Conservation (phyloP, 2,113 vertebrate species). For the Callipepla californica region DNA sequence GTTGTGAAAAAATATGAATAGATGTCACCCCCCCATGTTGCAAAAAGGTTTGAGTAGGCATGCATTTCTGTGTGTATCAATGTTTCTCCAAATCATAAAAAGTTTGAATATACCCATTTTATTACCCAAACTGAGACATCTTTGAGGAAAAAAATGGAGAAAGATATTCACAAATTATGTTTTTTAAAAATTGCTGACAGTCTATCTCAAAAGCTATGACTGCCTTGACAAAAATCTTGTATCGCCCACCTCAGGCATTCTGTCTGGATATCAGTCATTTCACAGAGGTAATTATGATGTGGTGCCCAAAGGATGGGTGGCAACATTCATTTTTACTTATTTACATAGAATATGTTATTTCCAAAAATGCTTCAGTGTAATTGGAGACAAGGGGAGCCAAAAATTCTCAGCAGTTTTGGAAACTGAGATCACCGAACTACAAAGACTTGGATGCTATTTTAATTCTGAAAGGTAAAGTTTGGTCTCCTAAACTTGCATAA, state of each 20-base stretch:
- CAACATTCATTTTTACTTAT: background rate
- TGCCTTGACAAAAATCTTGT: constrained; percentile 2
- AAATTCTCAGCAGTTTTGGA: constrained; percentile 35
- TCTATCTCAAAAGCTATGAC: background rate
- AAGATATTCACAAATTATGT: background rate
- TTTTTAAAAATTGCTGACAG: background rate
- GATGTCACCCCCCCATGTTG: background rate
- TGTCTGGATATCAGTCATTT: constrained; percentile 22
- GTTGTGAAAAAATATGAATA: background rate
- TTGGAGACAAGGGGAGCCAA: background rate
- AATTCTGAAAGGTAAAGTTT: background rate
- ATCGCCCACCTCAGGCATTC: background rate
- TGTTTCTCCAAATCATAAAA: background rate
- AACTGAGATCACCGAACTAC: background rate
- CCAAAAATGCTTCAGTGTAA: constrained; percentile 2
- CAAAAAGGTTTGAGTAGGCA: background rate
- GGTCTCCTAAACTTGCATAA: background rate
- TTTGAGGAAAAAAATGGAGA: background rate
- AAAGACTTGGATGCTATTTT: background rate
- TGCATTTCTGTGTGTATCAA: background rate
- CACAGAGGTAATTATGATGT: background rate
- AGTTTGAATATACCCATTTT: background rate
- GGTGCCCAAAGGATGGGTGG: constrained; percentile 44
- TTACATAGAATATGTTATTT: constrained; percentile 48
- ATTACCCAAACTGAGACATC: background rate